Evolutionary conservation across 64 coral and sea anemone species (phyloP), one percentile per base, ranked within the genome.

Genomic region (Montipora sp.): DNA sequence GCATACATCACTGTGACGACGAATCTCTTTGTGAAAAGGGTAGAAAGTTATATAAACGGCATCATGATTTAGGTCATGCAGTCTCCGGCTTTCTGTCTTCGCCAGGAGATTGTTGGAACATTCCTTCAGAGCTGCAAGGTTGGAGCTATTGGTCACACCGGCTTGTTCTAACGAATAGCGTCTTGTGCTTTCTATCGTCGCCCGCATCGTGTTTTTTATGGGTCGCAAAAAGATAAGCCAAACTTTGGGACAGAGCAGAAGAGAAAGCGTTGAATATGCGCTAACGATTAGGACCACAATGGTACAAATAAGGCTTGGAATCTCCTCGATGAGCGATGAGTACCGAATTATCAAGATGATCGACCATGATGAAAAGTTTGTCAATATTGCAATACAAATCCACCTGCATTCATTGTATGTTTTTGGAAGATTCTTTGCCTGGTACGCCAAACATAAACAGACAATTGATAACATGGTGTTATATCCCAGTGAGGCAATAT

Each of bases 221-320:
- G 95, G 92, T 20, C 83, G 84, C 47, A 94, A 94, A 16, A 98
- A 88, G n/a, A 98, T 94, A 6, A 98, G 79, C 43, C 89, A 71
- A 47, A 98, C 73, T 77, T 98, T 94, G 21, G 95, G 95, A 2
- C 94, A 36, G 59, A 98, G 94, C 59, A 98, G 87, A 16, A 94
- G 87, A 14, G 91, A 89, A 51, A 98, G 91, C 27, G 88, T 86
- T 20, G 83, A 72, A 63, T 94, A 98, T 11, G 92, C 95, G 44
- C 95, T 88, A 7, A 89, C 43, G 27, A 94, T 77, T 13, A 98
- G 48, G 4, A 73, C 84, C 12, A 92, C 65, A 16, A 83, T 80
- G 23, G 51, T 47, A 10, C 75, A 72, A 78, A 90, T 63, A 47
- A 90, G n/a, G 76, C 84, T 91, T 18, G 6, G 53, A 8, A 60